A percentile compares a stretch with the other conserved stretches of the same genome.
Evolutionary conservation across 2,888 invertebrate genomes (phyloP).

Genomic region (Tiliacea citrago): DNA sequence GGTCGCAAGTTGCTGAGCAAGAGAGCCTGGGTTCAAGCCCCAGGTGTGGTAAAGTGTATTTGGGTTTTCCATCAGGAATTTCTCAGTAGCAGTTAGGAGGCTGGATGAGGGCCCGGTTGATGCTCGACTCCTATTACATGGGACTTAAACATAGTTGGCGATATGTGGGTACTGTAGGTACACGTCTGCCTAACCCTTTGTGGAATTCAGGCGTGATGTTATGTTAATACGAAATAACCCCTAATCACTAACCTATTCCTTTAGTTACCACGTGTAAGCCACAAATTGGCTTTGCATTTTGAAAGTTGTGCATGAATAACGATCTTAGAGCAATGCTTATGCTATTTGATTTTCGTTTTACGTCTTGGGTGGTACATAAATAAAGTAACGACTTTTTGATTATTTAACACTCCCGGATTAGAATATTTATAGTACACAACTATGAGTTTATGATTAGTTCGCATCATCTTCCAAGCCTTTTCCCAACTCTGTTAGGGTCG

Average conservation of each 20-base stretch:
- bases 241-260: neutral
- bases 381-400: conserved; percentile 9
- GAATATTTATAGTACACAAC: conserved; percentile 2
- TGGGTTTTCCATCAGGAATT: too few species aligned
- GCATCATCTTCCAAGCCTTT: too few species aligned
- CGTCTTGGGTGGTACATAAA: conserved; percentile 9
- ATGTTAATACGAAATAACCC: neutral
- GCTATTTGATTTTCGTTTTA: conserved; percentile 10
- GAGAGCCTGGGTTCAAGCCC: too few species aligned
- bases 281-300: conserved; percentile 4
- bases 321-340: neutral
- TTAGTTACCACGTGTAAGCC: neutral
- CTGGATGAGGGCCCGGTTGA: neutral
- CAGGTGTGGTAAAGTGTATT: too few species aligned
- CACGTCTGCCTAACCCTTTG: neutral
- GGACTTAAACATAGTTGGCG: neutral
- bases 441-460: too few species aligned
- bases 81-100: neutral
- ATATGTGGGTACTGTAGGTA: neutral
- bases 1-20: too few species aligned
- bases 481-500: too few species aligned
- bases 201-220: neutral
- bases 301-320: neutral
- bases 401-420: neutral
- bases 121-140: neutral